Percentiles rank a stretch among this genome's conserved stretches.
Evolutionary conservation across 1,140 invertebrate species (phyloP).

Genomic region (Polypedilum vanderplanki): DNA sequence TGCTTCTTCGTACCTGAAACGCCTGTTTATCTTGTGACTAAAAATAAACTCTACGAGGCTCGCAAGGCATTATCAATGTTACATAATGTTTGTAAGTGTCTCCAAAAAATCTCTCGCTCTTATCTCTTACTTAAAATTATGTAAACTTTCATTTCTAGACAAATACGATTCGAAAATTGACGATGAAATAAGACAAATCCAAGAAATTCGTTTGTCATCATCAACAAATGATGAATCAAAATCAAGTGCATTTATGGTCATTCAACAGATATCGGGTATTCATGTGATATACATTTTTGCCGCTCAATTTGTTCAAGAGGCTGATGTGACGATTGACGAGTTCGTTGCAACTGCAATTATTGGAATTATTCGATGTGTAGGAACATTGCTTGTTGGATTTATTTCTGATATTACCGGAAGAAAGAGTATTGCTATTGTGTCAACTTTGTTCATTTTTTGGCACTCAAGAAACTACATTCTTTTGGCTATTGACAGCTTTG

Average conservation of each 20-base stretch:
- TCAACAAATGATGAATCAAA: background rate
- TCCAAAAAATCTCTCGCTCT: too few relatives aligned
- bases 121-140: too few relatives aligned
- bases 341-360: constrained; percentile 52
- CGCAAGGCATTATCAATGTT: constrained; percentile 43
- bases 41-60: constrained; percentile 50
- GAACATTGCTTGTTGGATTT: constrained; percentile 48
- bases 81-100: background rate
- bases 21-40: constrained; percentile 58
- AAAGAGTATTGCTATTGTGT: constrained; percentile 50
- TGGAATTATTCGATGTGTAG: constrained; percentile 49
- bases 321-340: constrained; percentile 51
- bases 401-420: constrained; percentile 52
- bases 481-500: constrained; percentile 46
- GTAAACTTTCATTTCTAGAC: too few relatives aligned
- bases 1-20: constrained; percentile 59
- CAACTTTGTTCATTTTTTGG: constrained; percentile 42
- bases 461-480: constrained; percentile 29
- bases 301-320: constrained; percentile 53
- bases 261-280: constrained; percentile 71
- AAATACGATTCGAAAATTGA: background rate
- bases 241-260: constrained; percentile 54
- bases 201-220: background rate
- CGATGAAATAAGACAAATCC: background rate
- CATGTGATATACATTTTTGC: constrained; percentile 72